Base-by-base conservation (phyloP, 2,113 vertebrate species). In the Nycticebus coucang region DNA sequence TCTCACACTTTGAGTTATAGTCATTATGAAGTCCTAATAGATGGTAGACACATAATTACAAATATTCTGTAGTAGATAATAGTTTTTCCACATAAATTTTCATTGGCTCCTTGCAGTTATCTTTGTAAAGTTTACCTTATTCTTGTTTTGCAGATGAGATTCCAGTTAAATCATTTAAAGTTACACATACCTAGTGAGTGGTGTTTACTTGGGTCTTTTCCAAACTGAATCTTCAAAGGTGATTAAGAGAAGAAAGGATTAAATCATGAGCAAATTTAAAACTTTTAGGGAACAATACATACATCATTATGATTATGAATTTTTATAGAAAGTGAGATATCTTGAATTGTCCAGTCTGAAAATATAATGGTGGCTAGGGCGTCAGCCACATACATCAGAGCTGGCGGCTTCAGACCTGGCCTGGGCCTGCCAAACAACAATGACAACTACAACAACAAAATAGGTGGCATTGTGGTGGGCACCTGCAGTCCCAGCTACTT, bases 191-290 rank as follows among this genome's bases (percentile, higher is more conserved):
- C n/a, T 87, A 72, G 50, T 28, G 57, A 59, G n/a, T 24, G 10
- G 7, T 72, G 5, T 10, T 87, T 81, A 45, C 33, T 74, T 81
- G 28, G 53, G 89, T n/a, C 17, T 33, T 95, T 75, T 81, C 5
- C 89, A 69, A 93, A 86, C 4, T 77, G 18, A 2, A 62, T 21
- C 41, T 82, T 95, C 37, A 86, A 53, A 81, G n/a, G 81, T 87
- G 19, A 30, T 26, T 89, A 89, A 80, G 50, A 80, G 45, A 69
- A 85, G 71, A 87, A 87, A 69, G 26, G 35, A 66, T 92, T 74
- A 89, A 92, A 41, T 82, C 12, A 60, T 87, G 50, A n/a, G n/a
- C 77, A 89, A 85, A 55, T 85, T 80, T 92, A 53, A 89, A 89
- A 8, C 35, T 8, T 89, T 92, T 92, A 17, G 33, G 35, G 15